Base-by-base conservation (phyloP, 2,797 vertebrate species). In the Sorex maritimensis region DNA sequence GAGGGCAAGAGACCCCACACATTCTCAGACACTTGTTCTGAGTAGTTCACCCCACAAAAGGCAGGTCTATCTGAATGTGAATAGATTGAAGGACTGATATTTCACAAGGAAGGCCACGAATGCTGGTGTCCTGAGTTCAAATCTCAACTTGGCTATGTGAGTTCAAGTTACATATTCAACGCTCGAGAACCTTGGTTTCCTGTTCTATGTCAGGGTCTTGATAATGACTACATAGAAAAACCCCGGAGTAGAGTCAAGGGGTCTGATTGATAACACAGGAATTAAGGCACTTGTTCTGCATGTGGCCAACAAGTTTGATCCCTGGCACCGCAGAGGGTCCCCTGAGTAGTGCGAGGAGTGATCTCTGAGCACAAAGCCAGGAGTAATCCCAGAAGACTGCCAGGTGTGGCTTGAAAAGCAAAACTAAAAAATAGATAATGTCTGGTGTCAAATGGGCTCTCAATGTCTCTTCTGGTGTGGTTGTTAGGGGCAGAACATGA, bases 121-220 rank as follows among this genome's bases (percentile, higher is more conserved):
- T 69, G 55, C 44, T 49, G 24, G 58, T 28, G 55, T 78, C 15
- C 15, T 49, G 79, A 28, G 73, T 84, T 92, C 71, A 77, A 81
- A 81, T 85, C 69, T 77, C 84, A 81, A 49, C 44, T 77, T 4
- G 30, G 67, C 78, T 67, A 24, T 88, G 38, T 90, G 44, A 41
- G 90, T 89, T 78, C 67, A 26, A 44, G 55, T 71, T 78, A 65
- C 46, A 28, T 58, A 71, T 55, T 77, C 1, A 86, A 55, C 19
- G 1, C 46, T 75, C 82, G 26, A 41, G 41, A 72, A 38, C 15
- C 52, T 94, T 72, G 23, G 26, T 90, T 90, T 95, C 61, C 71
- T 87, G 14, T 75, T 91, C 87, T 86, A 69, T 91, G 49, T 92
- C 89, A 86, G 46, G 91, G 19, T 13, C 10, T 7, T 68, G 61